These are phyloP conservation scores for Scrobipalpa atriplicella DNA, from an alignment of 2,888 invertebrate genomes.

Conservation along the genomic window DNA sequence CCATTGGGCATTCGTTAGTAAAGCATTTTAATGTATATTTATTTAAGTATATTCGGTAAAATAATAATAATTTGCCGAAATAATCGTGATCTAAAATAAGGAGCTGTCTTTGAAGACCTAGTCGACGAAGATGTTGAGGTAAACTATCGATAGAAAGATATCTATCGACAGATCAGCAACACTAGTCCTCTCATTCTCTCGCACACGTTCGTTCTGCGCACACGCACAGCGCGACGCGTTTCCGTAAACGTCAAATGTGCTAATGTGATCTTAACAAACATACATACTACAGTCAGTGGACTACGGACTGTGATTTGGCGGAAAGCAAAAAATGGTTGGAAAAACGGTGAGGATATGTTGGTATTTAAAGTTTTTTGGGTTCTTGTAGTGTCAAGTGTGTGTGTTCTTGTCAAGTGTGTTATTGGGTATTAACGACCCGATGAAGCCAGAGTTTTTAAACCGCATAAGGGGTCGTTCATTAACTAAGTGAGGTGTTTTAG, in stretches of 20 bases:
- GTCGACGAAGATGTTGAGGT: not conserved
- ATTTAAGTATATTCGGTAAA: too few species aligned
- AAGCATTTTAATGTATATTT: too few species aligned
- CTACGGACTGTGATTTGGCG: not conserved
- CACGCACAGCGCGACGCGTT: slow-evolving; percentile 7
- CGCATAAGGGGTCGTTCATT: too few species aligned
- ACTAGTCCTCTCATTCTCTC: slow-evolving; percentile 6
- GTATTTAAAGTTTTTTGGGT: not conserved
- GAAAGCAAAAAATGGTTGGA: slow-evolving; percentile 1
- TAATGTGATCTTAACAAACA: slow-evolving; percentile 4
- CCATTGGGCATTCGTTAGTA: too few species aligned
- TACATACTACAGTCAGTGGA: too few species aligned
- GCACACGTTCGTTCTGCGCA: not conserved
- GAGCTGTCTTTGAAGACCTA: too few species aligned
- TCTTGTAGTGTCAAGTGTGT: too few species aligned
- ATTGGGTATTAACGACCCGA: too few species aligned
- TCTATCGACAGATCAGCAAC: not conserved
- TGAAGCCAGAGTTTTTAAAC: too few species aligned
- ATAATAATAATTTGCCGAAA: too few species aligned
- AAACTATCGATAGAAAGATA: slow-evolving; percentile 1
- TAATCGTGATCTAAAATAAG: too few species aligned
- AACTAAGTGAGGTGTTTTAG: not conserved
- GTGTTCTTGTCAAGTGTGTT: too few species aligned
- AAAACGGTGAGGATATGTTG: slow-evolving; percentile 5
- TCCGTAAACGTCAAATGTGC: not conserved